phyloP scores from a whole-genome alignment of 2,888 invertebrate species.

The Drosophila hamatofila region DNA sequence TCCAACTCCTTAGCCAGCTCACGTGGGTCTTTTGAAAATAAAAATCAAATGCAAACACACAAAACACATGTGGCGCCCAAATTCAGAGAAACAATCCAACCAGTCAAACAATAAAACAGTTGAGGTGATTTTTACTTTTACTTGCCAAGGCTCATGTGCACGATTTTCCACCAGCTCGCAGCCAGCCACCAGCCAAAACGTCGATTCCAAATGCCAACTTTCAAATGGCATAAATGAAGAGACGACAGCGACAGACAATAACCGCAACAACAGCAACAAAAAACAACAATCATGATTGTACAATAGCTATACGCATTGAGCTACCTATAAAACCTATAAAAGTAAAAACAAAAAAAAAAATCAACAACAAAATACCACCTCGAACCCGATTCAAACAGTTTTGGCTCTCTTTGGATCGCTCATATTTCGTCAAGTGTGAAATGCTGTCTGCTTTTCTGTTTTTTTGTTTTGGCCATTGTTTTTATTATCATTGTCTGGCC shows the following conservation, averaged over 20 bases:
- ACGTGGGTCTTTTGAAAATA: constrained; percentile 75
- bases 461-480: constrained; percentile 35
- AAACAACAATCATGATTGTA: constrained; percentile 31
- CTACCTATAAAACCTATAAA: constrained; percentile 36
- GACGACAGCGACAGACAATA: constrained; percentile 51
- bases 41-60: constrained; percentile 77
- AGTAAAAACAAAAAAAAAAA: not conserved
- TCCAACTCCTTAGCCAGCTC: constrained; percentile 42
- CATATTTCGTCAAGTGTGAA: constrained; percentile 64
- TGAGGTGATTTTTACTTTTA: constrained; percentile 80
- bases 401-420: constrained; percentile 14
- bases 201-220: constrained; percentile 78
- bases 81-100: constrained; percentile 62
- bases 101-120: constrained; percentile 44
- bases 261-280: constrained; percentile 28
- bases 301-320: constrained; percentile 55
- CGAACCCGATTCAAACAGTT: constrained; percentile 7
- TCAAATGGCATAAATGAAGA: constrained; percentile 75
- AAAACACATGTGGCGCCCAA: constrained; percentile 77
- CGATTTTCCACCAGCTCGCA: constrained; percentile 67
- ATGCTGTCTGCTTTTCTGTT: constrained; percentile 39
- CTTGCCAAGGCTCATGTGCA: constrained; percentile 75
- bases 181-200: constrained; percentile 32
- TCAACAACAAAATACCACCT: constrained; percentile 27
- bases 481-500: constrained; percentile 45